phyloP scores from a whole-genome alignment of 2,797 vertebrate genomes.

The Simalia tracyae region DNA sequence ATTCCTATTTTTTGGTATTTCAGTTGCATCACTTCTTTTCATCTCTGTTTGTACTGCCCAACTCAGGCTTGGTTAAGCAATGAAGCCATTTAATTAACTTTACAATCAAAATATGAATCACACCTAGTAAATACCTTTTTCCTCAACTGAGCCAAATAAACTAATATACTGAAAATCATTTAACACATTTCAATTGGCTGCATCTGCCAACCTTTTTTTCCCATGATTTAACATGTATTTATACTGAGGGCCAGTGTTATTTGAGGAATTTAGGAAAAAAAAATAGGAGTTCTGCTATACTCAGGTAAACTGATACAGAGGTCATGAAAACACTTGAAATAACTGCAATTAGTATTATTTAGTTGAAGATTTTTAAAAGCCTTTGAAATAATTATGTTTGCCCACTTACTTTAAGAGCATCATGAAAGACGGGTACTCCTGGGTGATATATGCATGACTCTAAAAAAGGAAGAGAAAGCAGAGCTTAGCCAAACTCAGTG shows the following conservation, averaged over 20 bases:
- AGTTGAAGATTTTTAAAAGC: background rate
- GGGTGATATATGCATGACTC: conserved; percentile 92
- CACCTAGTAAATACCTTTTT: background rate
- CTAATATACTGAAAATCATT: background rate
- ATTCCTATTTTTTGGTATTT: background rate
- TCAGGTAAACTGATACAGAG: background rate
- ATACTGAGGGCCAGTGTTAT: background rate
- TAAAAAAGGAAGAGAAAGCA: conserved; percentile 63
- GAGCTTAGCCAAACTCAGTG: conserved; percentile 2
- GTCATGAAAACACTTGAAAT: background rate
- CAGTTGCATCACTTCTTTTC: background rate
- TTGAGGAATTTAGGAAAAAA: background rate
- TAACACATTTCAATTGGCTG: background rate
- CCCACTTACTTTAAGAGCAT: conserved; percentile 90
- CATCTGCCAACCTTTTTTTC: background rate
- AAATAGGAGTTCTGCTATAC: background rate
- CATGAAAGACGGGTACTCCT: conserved; percentile 96
- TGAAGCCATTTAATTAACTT: background rate
- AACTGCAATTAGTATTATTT: background rate
- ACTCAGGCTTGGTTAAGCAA: background rate
- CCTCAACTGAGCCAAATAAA: background rate
- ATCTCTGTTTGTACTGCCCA: background rate
- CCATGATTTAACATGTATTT: background rate
- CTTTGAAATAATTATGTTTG: background rate
- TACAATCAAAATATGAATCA: background rate